Conservation (phyloP, 2,797 vertebrate genomes). For the Sphenodon punctatus region DNA sequence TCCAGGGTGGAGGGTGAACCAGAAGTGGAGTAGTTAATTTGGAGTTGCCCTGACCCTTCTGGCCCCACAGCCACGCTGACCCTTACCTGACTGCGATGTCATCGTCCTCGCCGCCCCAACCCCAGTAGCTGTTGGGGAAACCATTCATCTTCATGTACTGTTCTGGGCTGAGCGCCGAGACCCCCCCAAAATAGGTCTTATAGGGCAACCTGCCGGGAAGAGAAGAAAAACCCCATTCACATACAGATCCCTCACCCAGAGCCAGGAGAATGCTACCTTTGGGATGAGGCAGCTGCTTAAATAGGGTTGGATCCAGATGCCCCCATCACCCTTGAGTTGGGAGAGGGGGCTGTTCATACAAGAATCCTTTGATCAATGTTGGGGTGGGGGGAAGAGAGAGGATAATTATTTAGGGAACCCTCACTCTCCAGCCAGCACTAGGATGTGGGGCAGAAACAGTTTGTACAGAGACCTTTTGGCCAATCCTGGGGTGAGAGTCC, state of each 20-base stretch:
- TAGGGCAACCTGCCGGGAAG: constrained; percentile 78
- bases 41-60: too few species aligned
- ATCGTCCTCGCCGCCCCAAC: constrained; percentile 79
- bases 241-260: too few species aligned
- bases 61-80: neutral
- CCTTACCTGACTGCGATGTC: constrained; percentile 19
- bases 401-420: too few species aligned
- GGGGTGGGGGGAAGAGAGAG: too few species aligned
- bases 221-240: too few species aligned
- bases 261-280: too few species aligned
- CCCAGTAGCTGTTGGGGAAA: constrained; percentile 87
- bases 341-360: neutral
- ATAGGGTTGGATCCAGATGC: neutral
- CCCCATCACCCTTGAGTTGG: neutral
- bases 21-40: too few species aligned
- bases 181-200: constrained; percentile 83
- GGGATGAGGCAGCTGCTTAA: neutral
- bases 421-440: too few species aligned
- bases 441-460: too few species aligned
- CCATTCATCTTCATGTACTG: constrained; percentile 88
- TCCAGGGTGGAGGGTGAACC: too few species aligned
- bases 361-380: too few species aligned
- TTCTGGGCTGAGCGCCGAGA: constrained; percentile 80
- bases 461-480: neutral
- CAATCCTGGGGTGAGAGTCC: neutral